Evolutionary conservation across 2,113 vertebrate species (phyloP).

Genomic region (Spilogale gracilis): DNA sequence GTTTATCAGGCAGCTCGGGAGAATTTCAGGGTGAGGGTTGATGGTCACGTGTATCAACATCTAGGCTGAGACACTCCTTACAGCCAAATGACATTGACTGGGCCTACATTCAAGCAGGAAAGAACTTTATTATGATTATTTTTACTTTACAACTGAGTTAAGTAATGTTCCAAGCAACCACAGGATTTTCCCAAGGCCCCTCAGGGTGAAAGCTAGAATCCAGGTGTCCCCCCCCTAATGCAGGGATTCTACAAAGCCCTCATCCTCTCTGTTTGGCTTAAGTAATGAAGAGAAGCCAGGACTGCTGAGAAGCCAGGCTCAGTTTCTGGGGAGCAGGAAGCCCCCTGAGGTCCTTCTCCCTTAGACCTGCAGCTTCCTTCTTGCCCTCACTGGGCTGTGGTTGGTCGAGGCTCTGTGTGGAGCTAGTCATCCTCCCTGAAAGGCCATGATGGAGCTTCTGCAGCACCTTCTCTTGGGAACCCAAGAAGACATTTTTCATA

Average conservation of each 20-base stretch:
- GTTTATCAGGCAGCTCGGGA: background rate
- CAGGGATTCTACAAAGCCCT: background rate
- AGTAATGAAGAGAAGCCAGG: background rate
- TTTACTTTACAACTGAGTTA: background rate
- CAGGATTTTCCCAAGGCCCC: background rate
- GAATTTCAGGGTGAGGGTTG: background rate
- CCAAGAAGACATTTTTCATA: background rate
- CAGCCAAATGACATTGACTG: too few relatives aligned
- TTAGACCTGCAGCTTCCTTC: too few relatives aligned
- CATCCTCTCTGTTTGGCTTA: background rate
- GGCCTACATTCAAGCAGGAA: background rate
- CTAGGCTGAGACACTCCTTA: background rate
- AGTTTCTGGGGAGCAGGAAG: background rate
- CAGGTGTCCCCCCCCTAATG: fast-evolving
- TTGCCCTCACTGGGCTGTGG: background rate
- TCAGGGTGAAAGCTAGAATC: background rate
- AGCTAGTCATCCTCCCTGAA: background rate
- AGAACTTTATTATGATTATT: background rate
- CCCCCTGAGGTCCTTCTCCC: background rate
- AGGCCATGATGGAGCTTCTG: background rate
- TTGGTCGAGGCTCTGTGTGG: background rate
- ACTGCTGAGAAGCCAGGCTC: background rate
- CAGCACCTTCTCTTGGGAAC: background rate
- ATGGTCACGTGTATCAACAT: background rate
- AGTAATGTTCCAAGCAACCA: background rate